Evolutionary conservation across 2,113 vertebrate species (phyloP).

Genomic region (Dromas ardeola): DNA sequence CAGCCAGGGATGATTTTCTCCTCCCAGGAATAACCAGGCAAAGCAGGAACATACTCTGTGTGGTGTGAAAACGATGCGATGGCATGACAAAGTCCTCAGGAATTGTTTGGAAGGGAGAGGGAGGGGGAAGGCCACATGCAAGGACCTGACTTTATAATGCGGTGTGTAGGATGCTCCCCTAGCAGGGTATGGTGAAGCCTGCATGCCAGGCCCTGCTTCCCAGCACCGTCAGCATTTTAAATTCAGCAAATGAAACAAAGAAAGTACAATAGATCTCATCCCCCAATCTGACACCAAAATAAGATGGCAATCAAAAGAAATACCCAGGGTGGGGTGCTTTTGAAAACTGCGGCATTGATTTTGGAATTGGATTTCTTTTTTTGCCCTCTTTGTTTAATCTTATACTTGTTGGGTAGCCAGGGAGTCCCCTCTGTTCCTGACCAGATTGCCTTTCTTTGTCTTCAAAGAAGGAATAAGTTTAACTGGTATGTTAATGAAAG

Average conservation of each 20-base stretch:
- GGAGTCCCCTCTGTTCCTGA: neutral
- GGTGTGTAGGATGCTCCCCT: neutral
- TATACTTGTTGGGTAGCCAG: neutral
- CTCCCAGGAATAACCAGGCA: neutral
- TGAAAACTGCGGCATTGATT: fast-evolving
- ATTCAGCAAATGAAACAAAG: neutral
- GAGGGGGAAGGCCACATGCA: neutral
- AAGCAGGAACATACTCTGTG: neutral
- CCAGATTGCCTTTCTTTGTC: neutral
- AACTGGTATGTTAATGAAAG: neutral
- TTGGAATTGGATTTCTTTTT: neutral
- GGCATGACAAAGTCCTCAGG: neutral
- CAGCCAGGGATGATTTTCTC: neutral
- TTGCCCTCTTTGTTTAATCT: neutral
- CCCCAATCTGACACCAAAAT: neutral
- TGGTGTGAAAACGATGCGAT: fast-evolving
- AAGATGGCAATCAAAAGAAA: neutral
- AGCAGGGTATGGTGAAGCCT: neutral
- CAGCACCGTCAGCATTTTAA: neutral
- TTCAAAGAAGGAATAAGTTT: neutral
- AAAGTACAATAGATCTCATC: neutral
- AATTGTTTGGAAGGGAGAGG: neutral
- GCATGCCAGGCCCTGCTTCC: neutral
- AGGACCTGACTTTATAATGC: neutral
- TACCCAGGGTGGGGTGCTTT: neutral